Conservation (phyloP, 2,888 invertebrate species). For the Aleiodes testaceus region DNA sequence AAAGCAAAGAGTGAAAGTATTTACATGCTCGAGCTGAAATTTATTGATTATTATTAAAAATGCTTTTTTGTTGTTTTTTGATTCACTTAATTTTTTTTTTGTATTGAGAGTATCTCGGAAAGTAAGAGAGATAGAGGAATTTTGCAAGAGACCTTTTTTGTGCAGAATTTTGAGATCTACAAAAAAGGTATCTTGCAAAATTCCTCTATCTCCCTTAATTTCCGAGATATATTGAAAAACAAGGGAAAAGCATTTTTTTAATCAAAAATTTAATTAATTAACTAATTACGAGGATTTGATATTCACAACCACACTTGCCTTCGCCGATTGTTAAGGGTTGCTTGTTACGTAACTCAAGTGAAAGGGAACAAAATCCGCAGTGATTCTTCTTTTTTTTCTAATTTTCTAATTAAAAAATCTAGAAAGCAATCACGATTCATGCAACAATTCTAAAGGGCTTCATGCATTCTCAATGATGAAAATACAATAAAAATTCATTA, state of each 20-base stretch:
- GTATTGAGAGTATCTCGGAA: too few relatives aligned
- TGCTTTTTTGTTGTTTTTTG: background rate
- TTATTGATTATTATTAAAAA: background rate
- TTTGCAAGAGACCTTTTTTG: too few relatives aligned
- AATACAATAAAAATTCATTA: background rate
- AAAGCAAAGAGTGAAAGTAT: slow-evolving; percentile 29
- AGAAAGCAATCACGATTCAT: slow-evolving; percentile 30
- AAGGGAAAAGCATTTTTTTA: too few relatives aligned
- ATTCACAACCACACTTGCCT: slow-evolving; percentile 68
- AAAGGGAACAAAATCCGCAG: slow-evolving; percentile 4
- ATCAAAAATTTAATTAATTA: too few relatives aligned
- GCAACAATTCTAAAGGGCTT: slow-evolving; percentile 18
- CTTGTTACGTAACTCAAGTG: slow-evolving; percentile 60
- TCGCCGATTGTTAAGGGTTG: slow-evolving; percentile 70
- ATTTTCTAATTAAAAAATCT: background rate
- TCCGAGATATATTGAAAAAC: too few relatives aligned
- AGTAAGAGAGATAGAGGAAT: too few relatives aligned
- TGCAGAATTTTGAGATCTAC: too few relatives aligned
- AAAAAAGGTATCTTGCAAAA: too few relatives aligned
- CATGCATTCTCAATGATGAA: background rate
- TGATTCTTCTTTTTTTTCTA: slow-evolving; percentile 12
- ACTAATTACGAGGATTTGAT: background rate
- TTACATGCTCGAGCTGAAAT: slow-evolving; percentile 49
- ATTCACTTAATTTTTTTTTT: too few relatives aligned
- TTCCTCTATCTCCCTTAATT: too few relatives aligned